These are phyloP conservation scores for Meteorus cinctellus DNA, from an alignment of 2,888 invertebrate genomes.

Conservation along the genomic window DNA sequence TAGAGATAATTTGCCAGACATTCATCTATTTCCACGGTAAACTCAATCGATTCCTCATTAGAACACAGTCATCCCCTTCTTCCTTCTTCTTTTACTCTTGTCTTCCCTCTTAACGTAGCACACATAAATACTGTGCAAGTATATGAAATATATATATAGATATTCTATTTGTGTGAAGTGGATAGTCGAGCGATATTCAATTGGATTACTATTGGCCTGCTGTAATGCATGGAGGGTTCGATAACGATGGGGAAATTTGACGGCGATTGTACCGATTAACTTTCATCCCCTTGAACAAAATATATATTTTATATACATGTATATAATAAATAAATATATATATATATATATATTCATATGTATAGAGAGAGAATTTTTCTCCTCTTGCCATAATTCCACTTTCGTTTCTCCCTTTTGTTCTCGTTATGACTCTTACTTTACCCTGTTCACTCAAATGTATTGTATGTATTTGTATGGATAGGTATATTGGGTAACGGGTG, in stretches of 20 bases:
- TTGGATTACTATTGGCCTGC: conserved; percentile 42
- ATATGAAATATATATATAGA: background rate
- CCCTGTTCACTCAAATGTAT: conserved; percentile 17
- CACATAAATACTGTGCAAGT: conserved; percentile 7
- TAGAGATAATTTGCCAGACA: conserved; percentile 26
- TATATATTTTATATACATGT: background rate
- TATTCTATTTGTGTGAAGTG: conserved; percentile 30
- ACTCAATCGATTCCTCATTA: conserved; percentile 41
- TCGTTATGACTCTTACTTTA: background rate
- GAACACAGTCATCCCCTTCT: conserved; percentile 4
- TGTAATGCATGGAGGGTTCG: conserved; percentile 36
- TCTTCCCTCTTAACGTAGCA: conserved; percentile 21
- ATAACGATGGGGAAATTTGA: conserved; percentile 38
- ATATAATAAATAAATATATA: conserved; percentile 18
- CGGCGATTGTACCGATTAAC: conserved; percentile 45
- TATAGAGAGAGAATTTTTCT: conserved; percentile 10
- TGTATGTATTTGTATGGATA: background rate
- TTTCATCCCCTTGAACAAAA: conserved; percentile 39
- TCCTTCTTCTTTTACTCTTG: conserved; percentile 20
- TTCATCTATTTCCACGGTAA: conserved; percentile 30
- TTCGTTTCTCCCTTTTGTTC: conserved; percentile 8
- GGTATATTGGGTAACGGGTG: conserved; percentile 16
- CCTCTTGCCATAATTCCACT: background rate
- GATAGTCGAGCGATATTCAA: conserved; percentile 38
- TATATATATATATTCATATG: background rate